Base-by-base conservation (phyloP, 1,140 invertebrate genomes). In the Drosophila gunungcola region DNA sequence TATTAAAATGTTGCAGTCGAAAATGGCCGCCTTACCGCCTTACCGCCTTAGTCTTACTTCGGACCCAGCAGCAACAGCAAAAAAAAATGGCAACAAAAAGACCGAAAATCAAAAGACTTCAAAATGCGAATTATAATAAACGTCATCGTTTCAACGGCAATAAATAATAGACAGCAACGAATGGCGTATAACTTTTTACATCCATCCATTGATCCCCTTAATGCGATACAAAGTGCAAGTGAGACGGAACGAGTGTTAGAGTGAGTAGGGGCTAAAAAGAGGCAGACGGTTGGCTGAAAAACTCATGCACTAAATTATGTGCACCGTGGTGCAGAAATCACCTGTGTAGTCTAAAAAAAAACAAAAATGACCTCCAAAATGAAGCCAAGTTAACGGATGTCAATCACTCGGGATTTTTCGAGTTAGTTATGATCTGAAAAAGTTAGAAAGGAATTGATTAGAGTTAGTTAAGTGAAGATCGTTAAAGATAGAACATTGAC, bases 51-150 rank as follows among this genome's bases (percentile, higher is more conserved):
- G 16, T 21, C 16, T 21, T 21, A 21, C 16, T 21, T 21, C 16
- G 16, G 16, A 21, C 16, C 16, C 16, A 21, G 16, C 16, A 45
- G n/a, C 36, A 54, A 6, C 2, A 2, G 29, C 29, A 6, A 21
- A 34, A 9, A 10, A 63, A 64, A 27, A 25, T 27, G 55, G 21
- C 21, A 61, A 76, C 56, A 73, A 61, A 72, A 58, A 72, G 56
- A 4, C 56, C 34, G 25, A 61, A 81, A 78, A 78, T 63, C 60
- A 75, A 85, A 77, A 84, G 72, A 79, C 72, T 78, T 78, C 46
- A 64, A 86, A 78, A 83, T 82, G 81, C 80, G 83, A 88, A 88
- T 88, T 88, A 88, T 88, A 88, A 89, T 88, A 88, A 88, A 88
- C 76, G 83, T 88, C 83, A 79, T 89, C 83, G 78, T 80, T 78